These are phyloP conservation scores for Tolypeutes matacus DNA, from an alignment of 2,797 vertebrate species.

Conservation along the genomic window DNA sequence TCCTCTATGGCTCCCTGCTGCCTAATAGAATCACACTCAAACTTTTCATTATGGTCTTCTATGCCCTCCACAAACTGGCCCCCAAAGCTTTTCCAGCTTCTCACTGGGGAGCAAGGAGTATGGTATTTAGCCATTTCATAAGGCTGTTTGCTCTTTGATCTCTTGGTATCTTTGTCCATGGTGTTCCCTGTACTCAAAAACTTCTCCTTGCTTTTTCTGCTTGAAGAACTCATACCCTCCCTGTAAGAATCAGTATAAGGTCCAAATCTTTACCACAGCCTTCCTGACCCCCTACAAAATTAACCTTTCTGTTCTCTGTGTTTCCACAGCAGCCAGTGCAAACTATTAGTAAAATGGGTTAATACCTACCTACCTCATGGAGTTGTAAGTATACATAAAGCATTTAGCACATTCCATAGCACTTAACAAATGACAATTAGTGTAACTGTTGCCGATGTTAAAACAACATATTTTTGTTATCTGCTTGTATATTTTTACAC, in stretches of 20 bases:
- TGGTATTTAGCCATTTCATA: not conserved
- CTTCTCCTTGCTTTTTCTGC: not conserved
- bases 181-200: not conserved
- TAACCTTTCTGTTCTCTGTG: not conserved
- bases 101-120: not conserved
- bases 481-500: not conserved
- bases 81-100: not conserved
- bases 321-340: not conserved
- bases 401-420: not conserved
- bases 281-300: not conserved
- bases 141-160: not conserved
- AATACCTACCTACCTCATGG: not conserved
- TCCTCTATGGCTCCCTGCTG: not conserved
- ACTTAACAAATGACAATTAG: not conserved
- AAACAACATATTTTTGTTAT: not conserved
- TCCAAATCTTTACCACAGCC: not conserved
- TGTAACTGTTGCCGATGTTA: not conserved
- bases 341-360: slow-evolving; percentile 32
- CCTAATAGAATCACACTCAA: not conserved
- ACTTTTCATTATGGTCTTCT: not conserved
- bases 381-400: not conserved
- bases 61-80: not conserved
- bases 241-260: not conserved
- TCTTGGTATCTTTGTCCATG: not conserved
- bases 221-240: not conserved